Percentiles rank a stretch among this genome's conserved stretches.
Conservation (phyloP, 2,797 vertebrate species). For the Selene dorsalis region DNA sequence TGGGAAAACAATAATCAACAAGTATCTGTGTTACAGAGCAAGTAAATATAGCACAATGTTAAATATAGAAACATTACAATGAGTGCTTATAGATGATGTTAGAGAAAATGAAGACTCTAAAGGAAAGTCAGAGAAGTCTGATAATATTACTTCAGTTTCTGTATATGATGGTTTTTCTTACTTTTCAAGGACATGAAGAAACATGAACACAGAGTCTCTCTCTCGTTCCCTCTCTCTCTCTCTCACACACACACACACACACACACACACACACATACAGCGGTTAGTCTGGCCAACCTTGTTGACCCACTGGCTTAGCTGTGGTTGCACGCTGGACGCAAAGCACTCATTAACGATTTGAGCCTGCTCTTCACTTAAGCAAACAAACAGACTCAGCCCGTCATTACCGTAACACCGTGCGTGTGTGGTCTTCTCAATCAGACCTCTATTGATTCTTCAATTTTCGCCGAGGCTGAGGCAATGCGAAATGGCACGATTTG, state of each 20-base stretch:
- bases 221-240: background rate
- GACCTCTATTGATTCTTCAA: slow-evolving; percentile 77
- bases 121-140: slow-evolving; percentile 37
- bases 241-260: slow-evolving; percentile 36
- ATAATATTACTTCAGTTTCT: slow-evolving; percentile 47
- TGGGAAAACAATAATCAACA: slow-evolving; percentile 53
- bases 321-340: slow-evolving; percentile 83
- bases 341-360: slow-evolving; percentile 84
- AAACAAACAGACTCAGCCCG: slow-evolving; percentile 81
- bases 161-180: slow-evolving; percentile 16
- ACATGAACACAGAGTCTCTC: slow-evolving; percentile 44
- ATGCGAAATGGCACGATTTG: slow-evolving; percentile 53
- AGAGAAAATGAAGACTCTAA: slow-evolving; percentile 35
- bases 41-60: slow-evolving; percentile 65
- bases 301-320: slow-evolving; percentile 84
- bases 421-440: slow-evolving; percentile 79
- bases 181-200: slow-evolving; percentile 52
- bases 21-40: slow-evolving; percentile 48
- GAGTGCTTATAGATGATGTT: slow-evolving; percentile 49
- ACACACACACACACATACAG: slow-evolving; percentile 50
- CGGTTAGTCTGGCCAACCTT: slow-evolving; percentile 81
- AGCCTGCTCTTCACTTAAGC: slow-evolving; percentile 81
- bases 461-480: slow-evolving; percentile 60
- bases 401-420: slow-evolving; percentile 78
- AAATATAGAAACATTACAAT: slow-evolving; percentile 68